Base-by-base conservation (phyloP, 2,888 invertebrate genomes). In the Clitarchus hookeri region DNA sequence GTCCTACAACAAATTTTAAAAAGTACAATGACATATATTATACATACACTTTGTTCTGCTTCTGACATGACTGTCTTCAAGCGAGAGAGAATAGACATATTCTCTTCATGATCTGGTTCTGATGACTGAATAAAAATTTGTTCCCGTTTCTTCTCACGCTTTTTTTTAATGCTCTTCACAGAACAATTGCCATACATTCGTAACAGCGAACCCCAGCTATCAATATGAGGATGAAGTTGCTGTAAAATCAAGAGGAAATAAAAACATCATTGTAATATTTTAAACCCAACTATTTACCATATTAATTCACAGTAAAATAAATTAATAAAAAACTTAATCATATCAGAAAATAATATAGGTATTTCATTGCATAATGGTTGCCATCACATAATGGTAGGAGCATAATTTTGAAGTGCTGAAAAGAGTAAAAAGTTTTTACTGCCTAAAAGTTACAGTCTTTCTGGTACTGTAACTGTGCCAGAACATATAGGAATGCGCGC, bases 161-260 rank as follows among this genome's bases (percentile, higher is more conserved):
- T 65, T 65, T 65, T 65, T 23, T 65, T 65, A 65, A 65, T 23
- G 16, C 65, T 65, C 65, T 65, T 65, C n/a, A 65, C 65, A 16
- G 65, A 65, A 78, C 96, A 95, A 89, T 97, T 97, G 85, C 98
- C 98, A 91, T 99, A 99, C 54, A 99, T 93, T 0, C 98, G 95
- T 16, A 99, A 92, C 83, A 99, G 93, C 0, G 98, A 98, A 85
- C 99, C 99, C 98, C 99, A 99, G 2, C 96, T 97, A 44, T 94
- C 95, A 85, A 99, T 96, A 91, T 98, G 97, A 0, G 99, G 99
- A 93, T 99, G 99, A 48, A 99, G 93, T 85, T 95, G 94, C 95
- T 97, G 92, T 6, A 90, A 90, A 54, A 65, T n/a, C 11, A 48
- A 78, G 53, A n/a, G n/a, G 86, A n/a, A 44, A 19, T 26, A 79